Evolutionary conservation across 2,888 invertebrate genomes (phyloP), one percentile per base, ranked within the genome.

Genomic region (Agriopis leucophaearia): DNA sequence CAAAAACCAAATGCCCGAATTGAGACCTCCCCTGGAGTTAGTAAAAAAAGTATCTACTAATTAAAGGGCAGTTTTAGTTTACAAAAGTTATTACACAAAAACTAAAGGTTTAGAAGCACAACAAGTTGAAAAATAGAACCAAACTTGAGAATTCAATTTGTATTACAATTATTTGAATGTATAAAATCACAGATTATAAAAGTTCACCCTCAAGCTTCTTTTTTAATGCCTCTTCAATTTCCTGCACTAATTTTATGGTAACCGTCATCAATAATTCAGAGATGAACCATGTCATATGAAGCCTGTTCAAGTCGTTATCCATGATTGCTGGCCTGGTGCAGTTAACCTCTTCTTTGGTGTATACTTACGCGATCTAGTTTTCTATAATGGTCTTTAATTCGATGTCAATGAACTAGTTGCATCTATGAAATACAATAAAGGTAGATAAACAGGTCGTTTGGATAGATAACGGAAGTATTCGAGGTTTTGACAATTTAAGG

Each of bases 181-280:
- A 38, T 36, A 38, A 47, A 10, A 16, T 18, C n/a, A 42, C 27
- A 42, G 12, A 55, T 58, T 59, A 50, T 10, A 15, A 48, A 27
- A 48, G 42, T 35, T 57, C 12, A 67, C 58, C 52, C 54, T 58
- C 40, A 44, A 63, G 48, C 48, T 51, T 47, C 61, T 61, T 27
- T 61, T 18, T 71, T 67, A 72, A 65, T 70, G 67, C 52, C 61
- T 69, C 70, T 74, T 70, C 71, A 61, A 42, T 56, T 72, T 71
- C 70, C 71, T 74, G 71, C 18, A 51, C 51, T 69, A 69, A 69
- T 69, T 73, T 78, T 69, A 78, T 75, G 74, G 64, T 72, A 67
- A 69, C 70, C 65, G 65, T 71, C 72, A 76, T 88, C 78, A 84
- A 86, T 87, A 83, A 88, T 88, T 85, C 83, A 85, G 66, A 74